Evolutionary conservation across 2,797 vertebrate species (phyloP), one percentile per base, ranked within the genome.

Genomic region (Coilia nasus): DNA sequence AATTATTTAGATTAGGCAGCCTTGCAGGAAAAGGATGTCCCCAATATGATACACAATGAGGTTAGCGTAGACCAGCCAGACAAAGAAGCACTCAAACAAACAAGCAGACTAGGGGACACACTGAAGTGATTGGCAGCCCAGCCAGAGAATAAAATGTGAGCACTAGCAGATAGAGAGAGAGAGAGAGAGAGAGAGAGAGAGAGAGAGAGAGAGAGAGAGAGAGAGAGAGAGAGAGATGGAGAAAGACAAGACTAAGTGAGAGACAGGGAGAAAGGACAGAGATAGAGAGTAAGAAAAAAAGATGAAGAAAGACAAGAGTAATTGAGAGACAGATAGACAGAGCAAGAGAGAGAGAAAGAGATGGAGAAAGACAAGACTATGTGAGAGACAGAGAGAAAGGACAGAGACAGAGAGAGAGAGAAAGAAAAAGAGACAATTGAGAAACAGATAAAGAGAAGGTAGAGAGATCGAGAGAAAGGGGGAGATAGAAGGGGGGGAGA

Each of bases 241-340:
- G 1, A 19, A 81, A 84, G 84, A 87, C 62, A 84, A 41, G 35
- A n/a, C n/a, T 41, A 41, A 41, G 35, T 41, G 15, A n/a, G 82
- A 85, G 62, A n/a, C 83, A 83, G 71, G 89, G 31, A 54, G 86
- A 67, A n/a, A n/a, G n/a, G n/a, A n/a, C n/a, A n/a, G n/a, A n/a
- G n/a, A n/a, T n/a, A n/a, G n/a, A n/a, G n/a, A n/a, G n/a, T n/a
- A n/a, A 59, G 47, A 87, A 86, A 84, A 86, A 90, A 87, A 87
- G 14, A 31, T 88, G 59, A 88, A 89, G 84, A 54, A 88, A 83
- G 91, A 91, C 88, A 82, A 90, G 88, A 87, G 85, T 87, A 83
- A 90, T 91, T 92, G 91, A 90, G 91, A 88, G 91, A 85, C 81
- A 81, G 82, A 83, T 19, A 59, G 6, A 15, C 21, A 28, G 17